A percentile compares a stretch with the other conserved stretches of the same genome.
Conservation (phyloP, 1,140 invertebrate species). For the Drosophila pruinosa region DNA sequence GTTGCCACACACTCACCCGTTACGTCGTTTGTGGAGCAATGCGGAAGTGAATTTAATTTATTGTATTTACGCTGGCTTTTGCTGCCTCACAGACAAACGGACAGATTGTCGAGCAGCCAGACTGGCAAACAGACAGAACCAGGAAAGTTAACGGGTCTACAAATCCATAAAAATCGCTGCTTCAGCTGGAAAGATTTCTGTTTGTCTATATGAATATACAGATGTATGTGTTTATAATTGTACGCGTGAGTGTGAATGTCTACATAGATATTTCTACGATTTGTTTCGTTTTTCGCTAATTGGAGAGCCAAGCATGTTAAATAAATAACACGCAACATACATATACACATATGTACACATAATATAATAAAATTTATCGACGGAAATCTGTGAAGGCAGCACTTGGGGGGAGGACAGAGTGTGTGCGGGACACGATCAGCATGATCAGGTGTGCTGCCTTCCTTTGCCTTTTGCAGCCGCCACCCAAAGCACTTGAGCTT, state of each 20-base stretch:
- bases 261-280: constrained; percentile 38
- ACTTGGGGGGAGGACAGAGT: neutral
- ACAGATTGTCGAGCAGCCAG: too few species aligned
- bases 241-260: too few species aligned
- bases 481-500: constrained; percentile 14
- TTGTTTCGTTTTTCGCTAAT: constrained; percentile 73
- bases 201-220: neutral
- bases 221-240: neutral
- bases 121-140: constrained; percentile 21
- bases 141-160: constrained; percentile 49
- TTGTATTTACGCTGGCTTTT: constrained; percentile 75
- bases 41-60: constrained; percentile 83
- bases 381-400: constrained; percentile 36
- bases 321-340: constrained; percentile 46
- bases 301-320: constrained; percentile 54
- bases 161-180: constrained; percentile 47
- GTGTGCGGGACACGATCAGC: constrained; percentile 11
- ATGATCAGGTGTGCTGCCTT: constrained; percentile 45
- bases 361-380: constrained; percentile 38
- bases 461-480: constrained; percentile 11
- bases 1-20: constrained; percentile 57
- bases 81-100: constrained; percentile 26
- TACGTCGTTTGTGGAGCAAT: constrained; percentile 81
- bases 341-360: constrained; percentile 1
- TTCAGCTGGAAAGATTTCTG: constrained; percentile 33